These are phyloP conservation scores for Agrochola lota DNA, from an alignment of 2,888 invertebrate species.

Conservation along the genomic window DNA sequence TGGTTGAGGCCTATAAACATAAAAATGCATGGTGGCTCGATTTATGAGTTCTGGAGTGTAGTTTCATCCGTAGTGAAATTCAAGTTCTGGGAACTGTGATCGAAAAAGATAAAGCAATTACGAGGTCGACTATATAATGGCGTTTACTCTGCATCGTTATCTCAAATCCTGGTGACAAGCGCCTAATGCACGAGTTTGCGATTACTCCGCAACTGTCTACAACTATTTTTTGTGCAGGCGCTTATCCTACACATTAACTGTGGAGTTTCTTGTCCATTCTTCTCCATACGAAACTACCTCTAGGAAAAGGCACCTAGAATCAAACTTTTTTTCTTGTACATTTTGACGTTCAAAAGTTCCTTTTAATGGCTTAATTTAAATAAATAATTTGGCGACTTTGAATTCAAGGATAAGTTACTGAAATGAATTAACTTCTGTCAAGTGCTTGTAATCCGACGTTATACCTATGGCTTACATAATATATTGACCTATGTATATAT, in stretches of 20 bases:
- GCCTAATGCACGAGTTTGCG: background rate
- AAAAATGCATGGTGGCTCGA: no score
- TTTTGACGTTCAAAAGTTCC: background rate
- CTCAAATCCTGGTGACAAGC: background rate
- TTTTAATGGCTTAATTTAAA: background rate
- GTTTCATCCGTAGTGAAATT: background rate
- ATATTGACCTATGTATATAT: no score
- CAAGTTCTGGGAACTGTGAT: background rate
- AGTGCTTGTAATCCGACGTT: background rate
- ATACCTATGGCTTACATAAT: background rate
- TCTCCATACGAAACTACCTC: no score
- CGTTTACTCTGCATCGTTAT: background rate
- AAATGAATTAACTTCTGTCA: background rate
- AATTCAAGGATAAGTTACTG: background rate
- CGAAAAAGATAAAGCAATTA: background rate
- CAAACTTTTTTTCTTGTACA: background rate
- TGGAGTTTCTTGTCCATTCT: no score
- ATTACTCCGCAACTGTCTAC: background rate
- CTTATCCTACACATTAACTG: background rate
- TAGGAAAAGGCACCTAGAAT: background rate
- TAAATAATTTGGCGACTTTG: background rate
- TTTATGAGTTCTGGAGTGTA: no score
- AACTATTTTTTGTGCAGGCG: background rate
- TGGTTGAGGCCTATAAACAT: no score
- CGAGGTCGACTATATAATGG: background rate